Base-by-base conservation (phyloP, 2,113 vertebrate genomes). In the Lepisosteus oculatus region DNA sequence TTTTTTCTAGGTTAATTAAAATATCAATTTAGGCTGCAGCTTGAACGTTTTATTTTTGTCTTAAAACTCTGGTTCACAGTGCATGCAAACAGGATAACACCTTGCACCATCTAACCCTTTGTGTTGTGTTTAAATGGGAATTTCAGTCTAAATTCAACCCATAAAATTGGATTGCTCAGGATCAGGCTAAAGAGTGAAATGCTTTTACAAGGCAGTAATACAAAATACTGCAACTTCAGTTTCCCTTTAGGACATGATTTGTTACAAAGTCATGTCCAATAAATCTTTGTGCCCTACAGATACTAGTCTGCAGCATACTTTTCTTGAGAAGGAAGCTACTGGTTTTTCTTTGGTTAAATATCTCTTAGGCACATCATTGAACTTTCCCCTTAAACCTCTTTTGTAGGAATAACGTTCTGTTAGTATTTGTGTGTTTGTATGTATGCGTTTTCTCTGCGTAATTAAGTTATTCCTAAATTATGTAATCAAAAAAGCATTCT, bases 1-100 rank as follows among this genome's bases (percentile, higher is more conserved):
- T 70, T 75, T 86, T 85, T 85, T 81, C 84, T 86, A 80, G 84
- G 77, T 76, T 75, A 74, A 74, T 68, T 73, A 86, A 82, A 86
- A 86, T 83, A 74, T 84, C 75, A 74, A 79, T 78, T 71, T 79
- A 66, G 74, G 77, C 81, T 75, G 70, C 15, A 51, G 80, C 82
- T 29, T 77, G 76, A 87, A 84, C 82, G 65, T 79, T 75, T 78
- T 77, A 83, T 83, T 85, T 78, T 86, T 78, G 74, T 79, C 76
- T 68, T 78, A 77, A 82, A 81, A 71, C 73, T 77, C 56, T 78
- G 59, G 11, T 76, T 79, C 76, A 81, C 83, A 86, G 84, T 84
- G 80, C 81, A 78, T 82, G 76, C 72, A 41, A 0, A 65, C 61
- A 71, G 73, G 77, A 72, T 78, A 84, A 79, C 42, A 43, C 62